Evolutionary conservation across 2,113 vertebrate genomes (phyloP).

Genomic region (Notarius quadriscutis): DNA sequence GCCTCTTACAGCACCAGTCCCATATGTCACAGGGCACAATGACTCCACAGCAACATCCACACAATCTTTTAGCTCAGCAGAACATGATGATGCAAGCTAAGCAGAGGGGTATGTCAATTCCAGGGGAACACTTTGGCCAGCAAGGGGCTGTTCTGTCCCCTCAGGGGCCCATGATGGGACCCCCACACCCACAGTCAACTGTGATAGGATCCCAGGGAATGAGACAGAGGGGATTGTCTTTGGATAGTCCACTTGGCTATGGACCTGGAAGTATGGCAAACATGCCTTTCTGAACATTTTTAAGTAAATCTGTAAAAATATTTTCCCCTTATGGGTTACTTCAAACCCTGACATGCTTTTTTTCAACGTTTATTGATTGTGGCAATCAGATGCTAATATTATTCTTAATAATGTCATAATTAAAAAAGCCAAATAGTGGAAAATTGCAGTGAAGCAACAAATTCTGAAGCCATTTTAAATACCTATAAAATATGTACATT

Average conservation of each 20-base stretch:
- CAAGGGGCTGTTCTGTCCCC: slow-evolving; percentile 87
- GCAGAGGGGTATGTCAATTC: slow-evolving; percentile 83
- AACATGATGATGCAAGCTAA: slow-evolving; percentile 98
- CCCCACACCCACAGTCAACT: slow-evolving; percentile 84
- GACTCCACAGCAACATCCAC: slow-evolving; percentile 82
- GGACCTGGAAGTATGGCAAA: slow-evolving; percentile 88
- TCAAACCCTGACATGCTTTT: slow-evolving; percentile 62
- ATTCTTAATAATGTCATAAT: slow-evolving; percentile 58
- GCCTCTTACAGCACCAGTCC: slow-evolving; percentile 74
- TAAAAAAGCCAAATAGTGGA: slow-evolving; percentile 57
- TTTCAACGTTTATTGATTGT: slow-evolving; percentile 61
- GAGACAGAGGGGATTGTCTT: slow-evolving; percentile 89
- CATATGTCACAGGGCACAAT: slow-evolving; percentile 83
- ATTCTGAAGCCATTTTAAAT: slow-evolving; percentile 75
- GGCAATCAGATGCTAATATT: slow-evolving; percentile 60
- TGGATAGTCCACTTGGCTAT: slow-evolving; percentile 92
- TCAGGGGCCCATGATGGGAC: slow-evolving; percentile 88
- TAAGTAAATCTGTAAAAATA: slow-evolving; percentile 48
- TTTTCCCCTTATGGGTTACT: slow-evolving; percentile 50
- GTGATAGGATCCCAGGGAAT: slow-evolving; percentile 91
- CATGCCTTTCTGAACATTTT: slow-evolving; percentile 83
- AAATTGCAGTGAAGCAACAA: slow-evolving; percentile 64
- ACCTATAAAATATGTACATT: slow-evolving; percentile 78
- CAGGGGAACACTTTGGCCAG: slow-evolving; percentile 87
- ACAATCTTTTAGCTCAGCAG: slow-evolving; percentile 89